A percentile compares a stretch with the other conserved stretches of the same genome.
Evolutionary conservation across 2,797 vertebrate species (phyloP).

Genomic region (Myoxocephalus aenaeus): DNA sequence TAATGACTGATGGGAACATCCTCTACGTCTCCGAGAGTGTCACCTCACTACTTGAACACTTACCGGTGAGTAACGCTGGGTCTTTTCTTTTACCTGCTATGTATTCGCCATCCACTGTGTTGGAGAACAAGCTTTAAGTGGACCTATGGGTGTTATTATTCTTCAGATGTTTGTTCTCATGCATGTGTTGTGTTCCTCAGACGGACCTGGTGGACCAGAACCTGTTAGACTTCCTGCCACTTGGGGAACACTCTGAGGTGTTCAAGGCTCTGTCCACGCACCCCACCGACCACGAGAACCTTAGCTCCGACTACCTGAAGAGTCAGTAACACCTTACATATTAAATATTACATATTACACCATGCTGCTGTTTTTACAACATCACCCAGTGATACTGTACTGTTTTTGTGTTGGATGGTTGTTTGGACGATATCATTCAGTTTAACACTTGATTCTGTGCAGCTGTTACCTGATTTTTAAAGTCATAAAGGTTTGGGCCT

Average conservation of each 20-base stretch:
- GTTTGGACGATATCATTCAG: not conserved
- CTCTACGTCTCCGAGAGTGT: constrained; percentile 97
- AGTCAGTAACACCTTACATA: constrained; percentile 85
- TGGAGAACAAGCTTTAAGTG: constrained; percentile 13
- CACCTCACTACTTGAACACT: constrained; percentile 96
- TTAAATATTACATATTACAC: not conserved
- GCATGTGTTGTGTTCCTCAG: constrained; percentile 46
- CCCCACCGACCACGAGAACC: constrained; percentile 89
- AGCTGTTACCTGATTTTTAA: not conserved
- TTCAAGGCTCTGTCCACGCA: constrained; percentile 96
- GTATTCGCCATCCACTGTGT: constrained; percentile 8
- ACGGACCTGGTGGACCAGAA: constrained; percentile 97
- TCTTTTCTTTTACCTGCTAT: not conserved
- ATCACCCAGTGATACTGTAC: not conserved
- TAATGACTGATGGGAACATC: constrained; percentile 98
- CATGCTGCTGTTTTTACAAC: not conserved
- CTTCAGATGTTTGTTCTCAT: not conserved
- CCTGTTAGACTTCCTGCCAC: constrained; percentile 97
- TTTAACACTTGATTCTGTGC: not conserved
- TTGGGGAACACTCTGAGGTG: constrained; percentile 94
- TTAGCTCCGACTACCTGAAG: constrained; percentile 94
- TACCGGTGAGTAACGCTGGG: constrained; percentile 89
- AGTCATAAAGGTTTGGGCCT: not conserved
- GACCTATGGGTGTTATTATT: not conserved
- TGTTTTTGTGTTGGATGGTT: not conserved